A percentile compares a stretch with the other conserved stretches of the same genome.
phyloP scores from a whole-genome alignment of 2,113 vertebrate species.

The Dromiciops gliroides region DNA sequence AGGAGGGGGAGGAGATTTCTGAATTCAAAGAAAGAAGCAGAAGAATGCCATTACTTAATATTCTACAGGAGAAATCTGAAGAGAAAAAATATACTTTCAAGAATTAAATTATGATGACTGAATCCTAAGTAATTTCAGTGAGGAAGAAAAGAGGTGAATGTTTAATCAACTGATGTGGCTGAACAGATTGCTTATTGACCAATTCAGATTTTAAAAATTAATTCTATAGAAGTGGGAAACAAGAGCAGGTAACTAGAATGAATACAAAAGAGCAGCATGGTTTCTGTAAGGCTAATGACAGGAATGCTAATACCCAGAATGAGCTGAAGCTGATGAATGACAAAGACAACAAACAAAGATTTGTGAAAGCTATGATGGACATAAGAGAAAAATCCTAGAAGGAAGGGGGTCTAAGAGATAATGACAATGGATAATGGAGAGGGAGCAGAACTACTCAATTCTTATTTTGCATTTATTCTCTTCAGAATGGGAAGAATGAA shows the following conservation, averaged over 20 bases:
- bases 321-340: neutral
- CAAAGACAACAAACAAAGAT: neutral
- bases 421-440: neutral
- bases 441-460: neutral
- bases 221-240: neutral
- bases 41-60: neutral
- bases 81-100: neutral
- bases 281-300: neutral
- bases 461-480: neutral
- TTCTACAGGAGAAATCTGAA: neutral
- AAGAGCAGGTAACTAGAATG: neutral
- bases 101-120: neutral
- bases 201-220: neutral
- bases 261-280: neutral
- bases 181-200: neutral
- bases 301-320: neutral
- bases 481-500: neutral
- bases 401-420: neutral
- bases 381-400: neutral
- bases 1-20: neutral
- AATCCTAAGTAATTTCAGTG: neutral
- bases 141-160: neutral
- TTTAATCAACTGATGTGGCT: neutral
- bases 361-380: neutral
- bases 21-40: neutral